Base-by-base conservation (phyloP, 64 coral and sea anemone species). In the Dendronephthya gigantea region DNA sequence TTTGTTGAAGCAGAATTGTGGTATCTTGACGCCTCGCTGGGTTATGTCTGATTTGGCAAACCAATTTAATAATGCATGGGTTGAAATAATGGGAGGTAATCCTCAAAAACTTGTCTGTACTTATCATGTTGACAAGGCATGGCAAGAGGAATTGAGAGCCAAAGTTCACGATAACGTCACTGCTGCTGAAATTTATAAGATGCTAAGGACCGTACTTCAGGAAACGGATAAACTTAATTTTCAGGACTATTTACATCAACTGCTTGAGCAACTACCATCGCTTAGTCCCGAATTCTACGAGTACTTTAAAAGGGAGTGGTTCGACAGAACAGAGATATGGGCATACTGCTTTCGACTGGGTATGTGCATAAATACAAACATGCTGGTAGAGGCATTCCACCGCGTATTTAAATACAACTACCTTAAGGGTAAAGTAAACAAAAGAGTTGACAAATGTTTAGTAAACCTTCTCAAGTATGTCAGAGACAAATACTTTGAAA, bases 321-420 rank as follows among this genome's bases (percentile, higher is more conserved):
- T 34, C 15, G 39, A 30, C 1, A 93, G 41, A 48, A 87, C 40
- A 36, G 31, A 90, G 17, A 33, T 17, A 9, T 90, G 92, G 92
- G 92, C 88, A 9, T 90, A 82, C 39, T 83, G 82, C 43, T 90
- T 82, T 39, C 49, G 88, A 35, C 49, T 25, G 27, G 84, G 37
- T 1, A 7, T 89, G 39, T 88, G 84, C 0, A 90, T 93, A 30
- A 93, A 93, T 40, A 90, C 92, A 11, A 93, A 93, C 47, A 93
- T 90, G 88, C 11, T 79, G 48, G 88, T 88, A 4, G 92, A 90
- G 65, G 92, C 82, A n/a, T 90, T 93, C 34, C 88, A 93, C 82
- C 72, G 82, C 28, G 75, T 66, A 2, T 86, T 93, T 28, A 93
- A 93, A 81, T 82, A 84, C n/a, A 48, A 35, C 81, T 90, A 90